A percentile compares a stretch with the other conserved stretches of the same genome.
phyloP scores from a whole-genome alignment of 2,113 vertebrate genomes.

The Eptatretus burgeri region DNA sequence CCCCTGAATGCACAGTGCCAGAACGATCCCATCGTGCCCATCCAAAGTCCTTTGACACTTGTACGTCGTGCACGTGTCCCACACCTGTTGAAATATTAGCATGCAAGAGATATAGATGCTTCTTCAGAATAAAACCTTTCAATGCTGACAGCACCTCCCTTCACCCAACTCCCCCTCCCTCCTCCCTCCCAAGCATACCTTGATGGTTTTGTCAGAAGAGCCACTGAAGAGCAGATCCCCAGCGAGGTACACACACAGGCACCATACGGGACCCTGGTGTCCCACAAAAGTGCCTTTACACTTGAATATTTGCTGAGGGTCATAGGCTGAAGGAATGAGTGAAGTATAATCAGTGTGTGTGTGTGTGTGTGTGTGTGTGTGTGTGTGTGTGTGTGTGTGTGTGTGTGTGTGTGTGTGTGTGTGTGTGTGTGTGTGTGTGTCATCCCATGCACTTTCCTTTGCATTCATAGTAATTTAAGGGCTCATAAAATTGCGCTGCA shows the following conservation, averaged over 20 bases:
- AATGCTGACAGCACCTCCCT: not conserved
- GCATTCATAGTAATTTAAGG: no score
- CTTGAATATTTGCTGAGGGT: conserved; percentile 4
- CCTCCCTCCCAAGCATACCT: not conserved
- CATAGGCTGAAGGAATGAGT: not conserved
- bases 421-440: no score
- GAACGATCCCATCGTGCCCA: conserved; percentile 1
- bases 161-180: not conserved
- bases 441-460: no score
- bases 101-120: not conserved
- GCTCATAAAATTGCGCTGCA: no score
- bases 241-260: conserved; percentile 3
- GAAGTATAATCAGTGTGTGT: no score
- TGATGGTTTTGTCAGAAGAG: conserved; percentile 4
- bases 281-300: conserved; percentile 3
- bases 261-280: conserved; percentile 3
- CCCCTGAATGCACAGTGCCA: conserved; percentile 5
- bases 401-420: no score
- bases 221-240: conserved; percentile 4
- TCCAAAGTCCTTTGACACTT: conserved; percentile 4
- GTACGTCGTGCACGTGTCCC: conserved; percentile 3
- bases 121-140: not conserved
- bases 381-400: no score
- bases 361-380: no score
- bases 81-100: not conserved